Base-by-base conservation (phyloP, 2,888 invertebrate genomes). In the Noctua janthina region DNA sequence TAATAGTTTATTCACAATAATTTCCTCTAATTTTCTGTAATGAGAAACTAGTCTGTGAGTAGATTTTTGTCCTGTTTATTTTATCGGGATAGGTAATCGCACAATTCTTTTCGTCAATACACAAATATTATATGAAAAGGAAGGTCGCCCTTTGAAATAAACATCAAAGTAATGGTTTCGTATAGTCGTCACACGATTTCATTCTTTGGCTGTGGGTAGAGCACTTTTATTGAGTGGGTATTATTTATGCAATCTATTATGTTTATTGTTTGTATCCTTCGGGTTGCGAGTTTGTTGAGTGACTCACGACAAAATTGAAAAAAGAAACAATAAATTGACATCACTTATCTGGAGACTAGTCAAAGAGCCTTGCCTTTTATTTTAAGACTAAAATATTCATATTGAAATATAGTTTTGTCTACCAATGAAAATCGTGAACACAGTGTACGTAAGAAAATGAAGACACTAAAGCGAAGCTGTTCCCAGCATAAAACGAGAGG, bases 161-260 rank as follows among this genome's bases (percentile, higher is more conserved):
- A 91, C 89, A 91, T 92, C 90, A 92, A 92, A 92, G 91, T 87
- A 88, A 90, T 79, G 88, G 85, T 86, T 85, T 85, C 74, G 77
- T 83, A 77, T 80, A 85, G 80, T 87, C 83, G 84, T 86, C 85
- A 85, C 86, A 84, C 87, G 84, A 88, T 81, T 90, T 85, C 89
- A 85, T 87, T 90, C 84, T 81, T 75, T 77, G 70, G 66, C 84
- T 87, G 87, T 87, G 87, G 81, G 59, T 75, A 81, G 68, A 62
- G 86, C 82, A 75, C 83, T 83, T 89, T 81, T 84, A 87, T 85
- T 86, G 90, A 90, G 87, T 90, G 85, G 87, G 73, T 89, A 89
- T 89, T 89, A 89, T 84, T 88, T 88, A 79, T 83, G 81, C 78
- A 87, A 87, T 91, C 78, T 90, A 87, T 87, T 90, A 86, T 86